Base-by-base conservation (phyloP, 2,797 vertebrate species). In the Ispidina lecontei region DNA sequence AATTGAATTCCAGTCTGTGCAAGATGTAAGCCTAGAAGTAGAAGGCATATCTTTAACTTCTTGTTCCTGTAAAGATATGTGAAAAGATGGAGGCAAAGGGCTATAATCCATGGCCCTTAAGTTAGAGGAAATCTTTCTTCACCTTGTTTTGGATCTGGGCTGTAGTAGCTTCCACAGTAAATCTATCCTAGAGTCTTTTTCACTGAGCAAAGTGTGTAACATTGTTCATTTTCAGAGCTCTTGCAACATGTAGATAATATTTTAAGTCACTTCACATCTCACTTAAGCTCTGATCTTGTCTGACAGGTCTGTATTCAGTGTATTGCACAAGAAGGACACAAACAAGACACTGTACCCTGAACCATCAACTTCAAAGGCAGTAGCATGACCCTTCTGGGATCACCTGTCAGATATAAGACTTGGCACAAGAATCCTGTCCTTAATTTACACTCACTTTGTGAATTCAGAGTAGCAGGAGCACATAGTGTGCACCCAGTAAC, bases 1-100 rank as follows among this genome's bases (percentile, higher is more conserved):
- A 93, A 96, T 91, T 93, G 91, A 94, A 91, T 94, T 90, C 84
- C 63, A 67, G 63, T 26, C 78, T 85, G 79, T 65, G 84, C 55
- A 91, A 90, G 84, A 87, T 49, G 35, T 71, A 91, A 91, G 46
- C 46, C 46, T 81, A 47, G 79, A 82, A 82, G 49, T 14, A 89
- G 78, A 31, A 58, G 76, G 72, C 63, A 14, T 84, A 43, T 80
- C 84, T 93, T 90, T 84, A 89, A 71, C 37, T 96, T 83, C 71
- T 84, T 81, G 41, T 92, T 93, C 56, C 52, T 93, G 33, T 52
- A 91, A 94, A 87, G 90, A 69, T 74, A 72, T 0, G 28, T 69
- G 87, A 81, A 75, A 93, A 87, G 70, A 81, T 87, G 75, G 83
- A 87, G 58, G 67, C 6, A 2, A 84, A 91, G 72, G 78, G 65